These are phyloP conservation scores for Leptodactylus fallax DNA, from an alignment of 2,797 vertebrate genomes.

Conservation along the genomic window DNA sequence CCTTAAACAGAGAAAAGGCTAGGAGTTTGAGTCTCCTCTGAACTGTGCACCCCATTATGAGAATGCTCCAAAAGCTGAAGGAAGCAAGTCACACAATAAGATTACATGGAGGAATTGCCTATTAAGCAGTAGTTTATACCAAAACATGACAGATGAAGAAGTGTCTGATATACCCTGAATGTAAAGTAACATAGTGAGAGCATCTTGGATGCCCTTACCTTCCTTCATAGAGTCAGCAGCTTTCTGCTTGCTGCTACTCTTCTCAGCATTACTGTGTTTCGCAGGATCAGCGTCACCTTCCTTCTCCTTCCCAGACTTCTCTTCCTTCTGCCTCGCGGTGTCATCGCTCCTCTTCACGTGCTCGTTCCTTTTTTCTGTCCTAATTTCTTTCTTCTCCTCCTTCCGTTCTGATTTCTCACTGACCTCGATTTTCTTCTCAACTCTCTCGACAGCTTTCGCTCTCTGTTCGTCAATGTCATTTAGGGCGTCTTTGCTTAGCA, in stretches of 20 bases:
- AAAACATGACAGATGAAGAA: not conserved
- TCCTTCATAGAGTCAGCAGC: conserved; percentile 85
- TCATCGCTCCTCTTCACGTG: conserved; percentile 77
- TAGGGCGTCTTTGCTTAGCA: conserved; percentile 71
- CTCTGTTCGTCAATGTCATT: conserved; percentile 75
- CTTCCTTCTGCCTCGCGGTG: conserved; percentile 75
- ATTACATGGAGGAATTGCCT: too few species aligned
- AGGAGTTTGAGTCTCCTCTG: not conserved
- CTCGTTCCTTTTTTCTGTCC: conserved; percentile 77
- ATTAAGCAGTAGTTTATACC: not conserved
- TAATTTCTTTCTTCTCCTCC: conserved; percentile 79
- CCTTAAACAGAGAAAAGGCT: too few species aligned
- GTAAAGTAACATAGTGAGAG: not conserved
- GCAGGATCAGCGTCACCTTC: conserved; percentile 72
- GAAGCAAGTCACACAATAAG: not conserved
- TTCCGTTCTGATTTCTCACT: conserved; percentile 76
- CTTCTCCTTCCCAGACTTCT: conserved; percentile 75
- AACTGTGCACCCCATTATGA: not conserved
- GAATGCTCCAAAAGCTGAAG: too few species aligned
- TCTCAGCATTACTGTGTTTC: conserved; percentile 77
- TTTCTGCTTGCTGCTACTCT: conserved; percentile 82
- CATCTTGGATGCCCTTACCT: conserved; percentile 74
- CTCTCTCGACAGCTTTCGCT: conserved; percentile 73
- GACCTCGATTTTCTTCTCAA: conserved; percentile 74
- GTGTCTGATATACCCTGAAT: not conserved